These are phyloP conservation scores for Archegozetes longisetosus DNA, from an alignment of 1,140 invertebrate species.

Conservation along the genomic window DNA sequence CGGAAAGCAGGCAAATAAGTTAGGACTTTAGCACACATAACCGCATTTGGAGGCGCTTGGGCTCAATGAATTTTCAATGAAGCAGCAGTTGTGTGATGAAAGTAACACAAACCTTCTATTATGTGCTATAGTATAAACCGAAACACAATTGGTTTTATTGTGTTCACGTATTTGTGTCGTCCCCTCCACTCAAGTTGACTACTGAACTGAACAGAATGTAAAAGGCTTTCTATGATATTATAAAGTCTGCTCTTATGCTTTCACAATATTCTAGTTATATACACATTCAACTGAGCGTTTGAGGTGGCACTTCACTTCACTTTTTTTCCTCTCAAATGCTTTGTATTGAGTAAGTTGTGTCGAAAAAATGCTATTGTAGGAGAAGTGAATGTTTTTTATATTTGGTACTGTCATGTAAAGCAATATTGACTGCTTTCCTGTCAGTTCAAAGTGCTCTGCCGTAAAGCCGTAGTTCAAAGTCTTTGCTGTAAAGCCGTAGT, in stretches of 20 bases:
- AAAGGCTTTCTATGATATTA: not conserved
- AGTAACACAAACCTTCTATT: not conserved
- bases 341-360: not conserved
- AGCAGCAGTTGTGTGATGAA: not conserved
- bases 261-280: too few relatives aligned
- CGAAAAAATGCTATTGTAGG: not conserved
- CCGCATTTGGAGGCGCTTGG: not conserved
- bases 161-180: not conserved
- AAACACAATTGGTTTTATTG: not conserved
- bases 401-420: not conserved
- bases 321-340: not conserved
- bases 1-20: not conserved
- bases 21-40: not conserved
- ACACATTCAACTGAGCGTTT: too few relatives aligned
- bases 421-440: not conserved
- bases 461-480: not conserved
- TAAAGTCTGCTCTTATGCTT: not conserved
- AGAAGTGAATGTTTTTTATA: not conserved
- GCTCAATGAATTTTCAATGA: not conserved
- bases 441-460: not conserved
- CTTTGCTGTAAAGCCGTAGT: too few relatives aligned
- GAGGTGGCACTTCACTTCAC: too few relatives aligned
- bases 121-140: not conserved
- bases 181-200: not conserved
- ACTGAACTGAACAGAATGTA: not conserved